Base-by-base conservation (phyloP, 2,888 invertebrate genomes). In the Diplazon laetatorius region DNA sequence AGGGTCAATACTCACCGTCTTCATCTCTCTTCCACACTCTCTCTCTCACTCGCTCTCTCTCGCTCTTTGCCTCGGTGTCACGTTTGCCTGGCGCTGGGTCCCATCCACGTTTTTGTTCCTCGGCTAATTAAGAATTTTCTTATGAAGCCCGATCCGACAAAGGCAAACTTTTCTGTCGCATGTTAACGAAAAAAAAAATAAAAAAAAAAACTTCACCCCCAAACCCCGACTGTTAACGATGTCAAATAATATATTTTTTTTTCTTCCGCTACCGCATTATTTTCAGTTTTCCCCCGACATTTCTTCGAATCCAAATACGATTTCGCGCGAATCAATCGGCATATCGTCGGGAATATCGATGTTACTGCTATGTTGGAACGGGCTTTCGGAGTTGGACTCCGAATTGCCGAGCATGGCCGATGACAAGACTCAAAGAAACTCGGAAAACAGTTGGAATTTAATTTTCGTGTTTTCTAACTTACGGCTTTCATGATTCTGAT, bases 41-140 rank as follows among this genome's bases (percentile, higher is more conserved):
- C 46, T 46, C 48, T 50, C 55, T 52, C 44, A 10, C 25, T 22
- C 14, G 30, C 37, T 20, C 37, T 73, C 44, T 30, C 46, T 10
- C 18, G 37, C 48, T 48, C 18, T 48, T 35, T 12, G 12, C 35
- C 14, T 52, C 39, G 16, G 30, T 16, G 55, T n/a, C 16, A 30
- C 35, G 55, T 25, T 14, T 55, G 14, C 9, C 55, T 35, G 16
- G n/a, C 48, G 65, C 14, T 4, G 20, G 46, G 25, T n/a, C 4
- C 14, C 22, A n/a, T 4, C n/a, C 10, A 48, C 6, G 4, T 57
- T 50, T 71, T 62, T 52, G 52, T 74, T 68, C 60, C 20, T n/a
- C 35, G 35, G 42, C 68, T 68, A 44, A 74, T 74, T 68, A 60
- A 60, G 60, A 74, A 74, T 62, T 42, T 55, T 22, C 74, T 68